Base-by-base conservation (phyloP, 2,113 vertebrate species). In the Dasypus novemcinctus region DNA sequence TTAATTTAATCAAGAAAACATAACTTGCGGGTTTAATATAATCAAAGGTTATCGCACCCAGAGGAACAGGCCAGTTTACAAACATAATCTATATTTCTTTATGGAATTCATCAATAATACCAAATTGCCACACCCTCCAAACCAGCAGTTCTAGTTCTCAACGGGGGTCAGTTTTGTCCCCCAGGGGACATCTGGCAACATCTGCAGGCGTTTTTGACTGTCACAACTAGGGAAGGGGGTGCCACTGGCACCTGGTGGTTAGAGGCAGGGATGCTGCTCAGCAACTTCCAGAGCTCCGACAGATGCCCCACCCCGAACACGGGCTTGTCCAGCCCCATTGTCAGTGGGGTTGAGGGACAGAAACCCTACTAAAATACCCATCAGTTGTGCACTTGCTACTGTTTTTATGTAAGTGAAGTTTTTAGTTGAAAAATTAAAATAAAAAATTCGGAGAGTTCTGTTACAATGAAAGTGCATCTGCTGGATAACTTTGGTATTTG, bases 311-410 rank as follows among this genome's bases (percentile, higher is more conserved):
- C 17, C 17, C 31, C 1, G 5, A 20, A 2, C 1, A 15, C 31
- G 25, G 36, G 31, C 9, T 14, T 18, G 4, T 52, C 38, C 2
- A 10, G 13, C 43, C 33, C 69, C 4, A 71, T 11, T 7, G 29
- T 21, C 90, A 6, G 4, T 1, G 1, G 17, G 0, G 0, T 0
- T 1, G 38, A 54, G 4, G 17, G 0, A 20, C 36, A 81, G n/a
- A 43, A 14, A 41, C 6, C 31, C 38, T 11, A 36, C 33, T 84
- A 25, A 33, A 33, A 29, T 0, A 7, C n/a, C 25, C 5, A 4
- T 1, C 21, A 20, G 59, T 14, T 23, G 54, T 20, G 33, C 27
- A 15, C 66, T 12, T 14, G 79, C 2, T 8, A 3, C 61, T 5
- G 2, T 13, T 43, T 59, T 41, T 54, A 68, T 74, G 61, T 33